Conservation (phyloP, 2,797 vertebrate genomes). For the Lagodon rhomboides region DNA sequence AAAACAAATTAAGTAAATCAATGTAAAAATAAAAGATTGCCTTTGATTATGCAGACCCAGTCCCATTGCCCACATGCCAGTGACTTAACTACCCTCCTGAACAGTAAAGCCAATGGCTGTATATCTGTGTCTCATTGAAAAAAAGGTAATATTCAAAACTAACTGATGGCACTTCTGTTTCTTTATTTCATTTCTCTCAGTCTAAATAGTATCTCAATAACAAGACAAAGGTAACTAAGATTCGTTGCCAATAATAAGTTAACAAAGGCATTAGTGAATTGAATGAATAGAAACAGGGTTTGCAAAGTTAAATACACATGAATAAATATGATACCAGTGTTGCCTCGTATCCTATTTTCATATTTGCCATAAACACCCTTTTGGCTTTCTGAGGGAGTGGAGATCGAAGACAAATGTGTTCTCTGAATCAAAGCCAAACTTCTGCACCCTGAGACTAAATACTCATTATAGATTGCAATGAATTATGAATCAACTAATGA, state of each 20-base stretch:
- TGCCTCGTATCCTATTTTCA: slow-evolving; percentile 22
- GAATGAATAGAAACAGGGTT: slow-evolving; percentile 7
- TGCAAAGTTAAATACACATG: not conserved
- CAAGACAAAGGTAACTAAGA: not conserved
- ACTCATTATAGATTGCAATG: slow-evolving; percentile 17
- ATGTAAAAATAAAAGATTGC: not conserved
- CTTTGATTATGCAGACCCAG: not conserved
- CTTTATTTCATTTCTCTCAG: not conserved
- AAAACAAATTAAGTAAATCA: not conserved
- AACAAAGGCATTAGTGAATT: not conserved
- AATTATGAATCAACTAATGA: slow-evolving; percentile 37
- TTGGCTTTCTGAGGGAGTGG: slow-evolving; percentile 31
- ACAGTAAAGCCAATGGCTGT: not conserved
- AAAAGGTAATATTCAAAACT: not conserved
- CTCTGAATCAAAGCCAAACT: slow-evolving; percentile 48
- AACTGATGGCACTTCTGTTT: not conserved
- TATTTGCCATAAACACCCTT: slow-evolving; percentile 33
- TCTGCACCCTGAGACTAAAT: slow-evolving; percentile 4
- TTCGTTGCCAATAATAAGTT: not conserved
- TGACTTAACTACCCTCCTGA: slow-evolving; percentile 10
- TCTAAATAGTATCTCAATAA: not conserved
- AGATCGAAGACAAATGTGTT: slow-evolving; percentile 47
- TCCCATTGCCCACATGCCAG: not conserved
- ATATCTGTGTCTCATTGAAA: not conserved
- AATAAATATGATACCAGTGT: slow-evolving; percentile 9